Base-by-base conservation (phyloP, 2,113 vertebrate genomes). In the Trinectes maculatus region DNA sequence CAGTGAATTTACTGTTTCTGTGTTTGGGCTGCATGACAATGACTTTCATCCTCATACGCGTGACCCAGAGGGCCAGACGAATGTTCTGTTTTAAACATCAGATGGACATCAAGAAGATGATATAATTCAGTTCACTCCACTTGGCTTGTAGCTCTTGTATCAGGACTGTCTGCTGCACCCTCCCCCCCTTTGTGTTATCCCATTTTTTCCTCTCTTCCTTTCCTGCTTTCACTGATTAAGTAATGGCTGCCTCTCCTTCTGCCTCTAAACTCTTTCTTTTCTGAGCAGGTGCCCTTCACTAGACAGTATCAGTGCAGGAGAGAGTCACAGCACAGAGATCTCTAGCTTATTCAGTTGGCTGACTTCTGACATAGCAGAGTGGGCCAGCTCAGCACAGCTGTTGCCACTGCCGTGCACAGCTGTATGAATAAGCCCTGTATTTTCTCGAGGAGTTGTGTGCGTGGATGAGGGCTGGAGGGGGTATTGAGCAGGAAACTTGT, bases 231-330 rank as follows among this genome's bases (percentile, higher is more conserved):
- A 83, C 69, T 83, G 72, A 67, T 79, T 84, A 36, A 77, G 77
- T 68, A 79, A 74, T 88, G 88, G 85, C 88, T 90, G 85, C 83
- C 74, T 86, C 76, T 76, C 79, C 58, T 82, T 68, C 75, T 77
- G 71, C 77, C 37, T 87, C 76, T 85, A 61, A 88, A 87, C 81
- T 73, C 79, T 79, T 76, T 79, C 73, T 78, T 86, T 88, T 87
- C 73, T 82, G 56, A 88, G 83, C 89, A 92, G 91, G 90, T 88
- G 65, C 65, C 82, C 54, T 76, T 71, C 47, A 71, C 25, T 78
- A 70, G 44, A 71, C 62, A 61, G 43, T 72, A 64, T 80, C 63
- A 72, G 60, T 56, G 16, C 72, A 44, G 64, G 51, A 73, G 52
- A 67, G 55, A 57, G 57, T 78, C 63, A 60, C 64, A 77, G 43